These are phyloP conservation scores for Tenodera sinensis DNA, from an alignment of 2,888 invertebrate genomes.

Conservation along the genomic window DNA sequence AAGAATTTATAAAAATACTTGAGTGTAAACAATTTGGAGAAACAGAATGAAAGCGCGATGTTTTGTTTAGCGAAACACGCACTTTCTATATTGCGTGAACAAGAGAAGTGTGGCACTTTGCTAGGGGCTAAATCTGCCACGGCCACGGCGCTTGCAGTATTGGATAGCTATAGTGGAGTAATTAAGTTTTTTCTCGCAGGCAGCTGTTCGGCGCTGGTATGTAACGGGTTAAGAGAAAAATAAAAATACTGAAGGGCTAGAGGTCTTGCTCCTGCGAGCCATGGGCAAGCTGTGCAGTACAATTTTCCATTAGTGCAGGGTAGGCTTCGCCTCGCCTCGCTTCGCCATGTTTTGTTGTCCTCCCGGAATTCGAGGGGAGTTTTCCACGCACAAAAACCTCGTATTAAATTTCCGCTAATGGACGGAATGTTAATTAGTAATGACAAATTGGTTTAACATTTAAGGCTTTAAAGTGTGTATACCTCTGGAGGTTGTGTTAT, in stretches of 20 bases:
- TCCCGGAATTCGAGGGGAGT: background rate
- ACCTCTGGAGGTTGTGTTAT: background rate
- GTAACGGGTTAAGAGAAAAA: background rate
- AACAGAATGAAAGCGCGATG: too few relatives aligned
- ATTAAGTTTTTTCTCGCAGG: background rate
- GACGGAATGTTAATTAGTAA: background rate
- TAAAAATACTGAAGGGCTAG: background rate
- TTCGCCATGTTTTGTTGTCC: background rate
- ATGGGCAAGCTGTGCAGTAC: background rate
- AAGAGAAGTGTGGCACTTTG: background rate
- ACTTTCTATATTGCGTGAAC: background rate
- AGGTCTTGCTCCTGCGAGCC: background rate
- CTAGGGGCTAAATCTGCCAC: background rate
- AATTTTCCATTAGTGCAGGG: background rate
- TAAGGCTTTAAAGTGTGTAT: background rate
- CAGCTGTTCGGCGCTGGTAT: background rate
- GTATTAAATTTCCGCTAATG: background rate
- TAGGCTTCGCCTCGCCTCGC: too few relatives aligned
- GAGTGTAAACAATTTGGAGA: too few relatives aligned
- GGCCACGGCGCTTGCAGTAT: background rate
- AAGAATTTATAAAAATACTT: too few relatives aligned
- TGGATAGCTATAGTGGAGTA: background rate
- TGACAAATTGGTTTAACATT: background rate
- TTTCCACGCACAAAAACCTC: background rate
- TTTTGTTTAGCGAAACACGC: background rate